Evolutionary conservation across 2,888 invertebrate species (phyloP).

Genomic region (Pyrrhia umbra): DNA sequence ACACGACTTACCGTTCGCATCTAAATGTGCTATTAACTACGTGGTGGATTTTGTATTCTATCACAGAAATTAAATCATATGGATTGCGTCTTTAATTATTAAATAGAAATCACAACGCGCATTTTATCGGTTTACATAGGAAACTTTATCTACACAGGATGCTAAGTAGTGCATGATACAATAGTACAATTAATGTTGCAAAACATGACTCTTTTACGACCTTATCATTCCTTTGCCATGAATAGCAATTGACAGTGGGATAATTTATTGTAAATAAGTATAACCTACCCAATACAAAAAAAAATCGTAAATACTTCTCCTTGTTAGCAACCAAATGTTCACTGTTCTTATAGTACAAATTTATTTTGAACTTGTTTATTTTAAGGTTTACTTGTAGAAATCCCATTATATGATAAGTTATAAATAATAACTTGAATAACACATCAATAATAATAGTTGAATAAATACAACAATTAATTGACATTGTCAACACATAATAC

Average conservation of each 20-base stretch:
- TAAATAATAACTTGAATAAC: neutral
- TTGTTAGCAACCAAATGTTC: neutral
- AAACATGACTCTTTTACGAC: constrained; percentile 32
- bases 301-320: neutral
- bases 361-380: neutral
- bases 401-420: neutral
- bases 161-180: constrained; percentile 29
- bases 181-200: constrained; percentile 27
- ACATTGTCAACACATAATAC: constrained; percentile 19
- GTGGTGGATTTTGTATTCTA: constrained; percentile 35
- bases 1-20: constrained; percentile 46
- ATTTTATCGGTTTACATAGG: constrained; percentile 35
- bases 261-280: neutral
- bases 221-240: constrained; percentile 16
- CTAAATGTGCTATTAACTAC: constrained; percentile 57
- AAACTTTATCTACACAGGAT: constrained; percentile 39
- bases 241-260: constrained; percentile 19
- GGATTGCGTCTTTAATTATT: constrained; percentile 28
- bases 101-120: constrained; percentile 33
- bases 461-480: constrained; percentile 18
- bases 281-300: constrained; percentile 3
- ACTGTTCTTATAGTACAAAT: neutral
- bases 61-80: constrained; percentile 44
- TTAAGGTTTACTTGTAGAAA: too few relatives aligned
- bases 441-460: constrained; percentile 6